These are phyloP conservation scores for Artemia franciscana DNA, from an alignment of 1,140 invertebrate species.

Conservation along the genomic window DNA sequence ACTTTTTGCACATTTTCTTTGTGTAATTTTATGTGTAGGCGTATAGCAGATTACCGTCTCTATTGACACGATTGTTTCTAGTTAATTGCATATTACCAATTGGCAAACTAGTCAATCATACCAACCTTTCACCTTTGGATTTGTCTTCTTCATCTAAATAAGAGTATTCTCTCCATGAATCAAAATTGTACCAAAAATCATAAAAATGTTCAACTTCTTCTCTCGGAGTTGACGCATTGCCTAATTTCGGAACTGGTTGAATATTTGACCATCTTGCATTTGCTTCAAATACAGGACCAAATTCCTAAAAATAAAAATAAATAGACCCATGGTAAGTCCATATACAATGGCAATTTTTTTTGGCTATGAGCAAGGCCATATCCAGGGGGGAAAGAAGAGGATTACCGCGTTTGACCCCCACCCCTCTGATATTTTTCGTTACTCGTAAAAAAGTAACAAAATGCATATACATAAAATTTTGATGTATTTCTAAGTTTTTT, in stretches of 20 bases:
- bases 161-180: constrained; percentile 98
- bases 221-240: constrained; percentile 39
- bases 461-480: too few relatives aligned
- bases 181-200: constrained; percentile 87
- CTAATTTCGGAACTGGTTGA: constrained; percentile 59
- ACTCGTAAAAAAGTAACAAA: too few relatives aligned
- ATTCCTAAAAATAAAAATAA: constrained; percentile 18
- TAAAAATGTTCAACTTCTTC: constrained; percentile 63
- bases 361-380: too few relatives aligned
- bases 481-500: too few relatives aligned
- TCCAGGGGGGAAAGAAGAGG: background rate
- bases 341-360: background rate
- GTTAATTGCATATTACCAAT: too few relatives aligned
- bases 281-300: constrained; percentile 53
- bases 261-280: constrained; percentile 84
- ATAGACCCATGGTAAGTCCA: constrained; percentile 1
- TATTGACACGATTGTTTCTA: too few relatives aligned
- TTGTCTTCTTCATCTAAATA: constrained; percentile 97
- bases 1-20: too few relatives aligned
- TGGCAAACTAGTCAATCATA: too few relatives aligned
- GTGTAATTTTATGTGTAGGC: too few relatives aligned
- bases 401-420: too few relatives aligned
- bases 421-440: too few relatives aligned
- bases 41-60: too few relatives aligned
- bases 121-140: constrained; percentile 79